Conservation (phyloP, 2,797 vertebrate genomes). For the Rhabdomys pumilio region DNA sequence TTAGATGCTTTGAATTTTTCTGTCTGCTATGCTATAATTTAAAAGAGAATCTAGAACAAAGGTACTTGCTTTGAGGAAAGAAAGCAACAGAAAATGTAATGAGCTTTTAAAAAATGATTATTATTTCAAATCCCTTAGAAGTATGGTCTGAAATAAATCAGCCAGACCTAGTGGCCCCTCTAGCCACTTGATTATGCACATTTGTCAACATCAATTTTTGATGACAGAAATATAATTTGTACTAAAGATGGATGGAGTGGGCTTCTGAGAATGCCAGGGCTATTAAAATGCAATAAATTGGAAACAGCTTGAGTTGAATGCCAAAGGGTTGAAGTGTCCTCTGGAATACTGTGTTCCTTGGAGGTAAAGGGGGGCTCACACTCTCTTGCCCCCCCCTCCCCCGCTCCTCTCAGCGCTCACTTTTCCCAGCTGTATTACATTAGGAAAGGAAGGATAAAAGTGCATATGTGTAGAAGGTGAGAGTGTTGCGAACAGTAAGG, state of each 20-base stretch:
- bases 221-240: constrained; percentile 71
- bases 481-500: not conserved
- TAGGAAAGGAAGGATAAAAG: not conserved
- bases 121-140: constrained; percentile 57
- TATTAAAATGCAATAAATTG: constrained; percentile 71
- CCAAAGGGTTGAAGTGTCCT: not conserved
- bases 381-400: not conserved
- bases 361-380: not conserved
- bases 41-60: not conserved
- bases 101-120: not conserved
- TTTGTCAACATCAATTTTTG: constrained; percentile 71
- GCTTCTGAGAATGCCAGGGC: constrained; percentile 58
- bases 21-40: not conserved
- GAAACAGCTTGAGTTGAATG: constrained; percentile 28
- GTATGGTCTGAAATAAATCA: constrained; percentile 66
- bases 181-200: constrained; percentile 52
- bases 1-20: not conserved
- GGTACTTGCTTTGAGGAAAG: not conserved
- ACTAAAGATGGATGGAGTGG: constrained; percentile 73
- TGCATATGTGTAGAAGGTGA: not conserved
- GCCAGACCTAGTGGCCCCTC: constrained; percentile 55
- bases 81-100: constrained; percentile 20
- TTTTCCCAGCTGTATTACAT: not conserved
- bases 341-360: constrained; percentile 12
- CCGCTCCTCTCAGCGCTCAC: not conserved